These are phyloP conservation scores for Pelmatolapia mariae DNA, from an alignment of 2,113 vertebrate genomes.

Conservation along the genomic window DNA sequence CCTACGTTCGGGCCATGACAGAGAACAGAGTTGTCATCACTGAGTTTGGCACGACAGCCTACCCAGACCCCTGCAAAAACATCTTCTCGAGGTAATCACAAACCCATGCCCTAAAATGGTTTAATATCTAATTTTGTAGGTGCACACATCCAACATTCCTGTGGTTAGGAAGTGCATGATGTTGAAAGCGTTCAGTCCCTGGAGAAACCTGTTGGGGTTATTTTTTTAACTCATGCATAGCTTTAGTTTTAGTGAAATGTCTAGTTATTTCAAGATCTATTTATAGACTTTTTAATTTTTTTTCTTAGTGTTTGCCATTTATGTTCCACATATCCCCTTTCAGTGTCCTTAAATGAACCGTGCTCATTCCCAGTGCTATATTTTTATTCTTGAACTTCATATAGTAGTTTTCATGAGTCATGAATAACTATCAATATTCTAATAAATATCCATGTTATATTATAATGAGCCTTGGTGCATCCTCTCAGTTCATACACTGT, in stretches of 20 bases:
- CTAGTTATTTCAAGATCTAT: not conserved
- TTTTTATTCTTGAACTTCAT: not conserved
- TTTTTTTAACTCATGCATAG: not conserved
- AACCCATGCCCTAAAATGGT: not conserved
- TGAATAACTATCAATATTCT: not conserved
- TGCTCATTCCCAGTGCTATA: not conserved
- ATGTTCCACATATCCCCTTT: not conserved
- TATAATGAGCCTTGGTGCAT: not conserved
- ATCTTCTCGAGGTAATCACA: conserved; percentile 90
- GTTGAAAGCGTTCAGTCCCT: not conserved
- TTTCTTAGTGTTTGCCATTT: not conserved
- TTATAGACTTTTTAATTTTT: not conserved
- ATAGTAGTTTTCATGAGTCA: not conserved
- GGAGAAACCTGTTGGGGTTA: rapidly evolving
- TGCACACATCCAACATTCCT: not conserved
- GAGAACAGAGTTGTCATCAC: conserved; percentile 95
- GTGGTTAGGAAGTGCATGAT: not conserved
- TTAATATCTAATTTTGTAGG: not conserved
- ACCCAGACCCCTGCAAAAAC: conserved; percentile 97
- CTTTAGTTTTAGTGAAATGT: too few relatives aligned
- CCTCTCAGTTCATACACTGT: not conserved
- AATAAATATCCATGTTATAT: not conserved
- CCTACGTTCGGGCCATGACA: conserved; percentile 88
- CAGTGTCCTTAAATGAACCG: not conserved
- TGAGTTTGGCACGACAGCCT: conserved; percentile 92